phyloP scores from a whole-genome alignment of 2,797 vertebrate genomes.

The Threskiornis aethiopicus region DNA sequence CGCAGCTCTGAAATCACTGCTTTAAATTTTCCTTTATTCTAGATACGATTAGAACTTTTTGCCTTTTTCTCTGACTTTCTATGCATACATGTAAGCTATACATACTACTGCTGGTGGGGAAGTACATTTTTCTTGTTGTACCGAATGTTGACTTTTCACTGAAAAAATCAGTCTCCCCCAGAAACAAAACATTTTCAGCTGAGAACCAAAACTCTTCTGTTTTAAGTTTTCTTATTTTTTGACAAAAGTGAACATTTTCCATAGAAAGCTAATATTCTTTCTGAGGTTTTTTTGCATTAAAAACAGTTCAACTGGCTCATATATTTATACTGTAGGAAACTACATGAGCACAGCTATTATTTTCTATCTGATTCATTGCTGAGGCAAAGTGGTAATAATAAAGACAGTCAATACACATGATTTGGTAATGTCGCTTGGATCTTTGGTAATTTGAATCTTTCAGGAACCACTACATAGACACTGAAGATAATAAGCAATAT shows the following conservation, averaged over 20 bases:
- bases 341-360: background rate
- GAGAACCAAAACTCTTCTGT: background rate
- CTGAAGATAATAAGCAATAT: background rate
- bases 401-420: background rate
- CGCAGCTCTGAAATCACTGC: background rate
- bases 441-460: background rate
- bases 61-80: background rate
- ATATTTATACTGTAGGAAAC: background rate
- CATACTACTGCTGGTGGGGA: background rate
- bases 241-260: background rate
- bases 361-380: background rate
- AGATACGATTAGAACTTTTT: background rate
- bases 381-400: background rate
- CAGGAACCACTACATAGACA: background rate
- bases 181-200: background rate
- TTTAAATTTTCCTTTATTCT: background rate
- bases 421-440: background rate
- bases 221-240: background rate
- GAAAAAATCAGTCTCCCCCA: background rate
- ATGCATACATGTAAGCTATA: fast-evolving
- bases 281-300: background rate
- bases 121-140: background rate
- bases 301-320: background rate
- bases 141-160: background rate
- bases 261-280: background rate